Evolutionary conservation across 2,888 invertebrate genomes (phyloP), one percentile per base, ranked within the genome.

Genomic region (Sabatieria punctata): DNA sequence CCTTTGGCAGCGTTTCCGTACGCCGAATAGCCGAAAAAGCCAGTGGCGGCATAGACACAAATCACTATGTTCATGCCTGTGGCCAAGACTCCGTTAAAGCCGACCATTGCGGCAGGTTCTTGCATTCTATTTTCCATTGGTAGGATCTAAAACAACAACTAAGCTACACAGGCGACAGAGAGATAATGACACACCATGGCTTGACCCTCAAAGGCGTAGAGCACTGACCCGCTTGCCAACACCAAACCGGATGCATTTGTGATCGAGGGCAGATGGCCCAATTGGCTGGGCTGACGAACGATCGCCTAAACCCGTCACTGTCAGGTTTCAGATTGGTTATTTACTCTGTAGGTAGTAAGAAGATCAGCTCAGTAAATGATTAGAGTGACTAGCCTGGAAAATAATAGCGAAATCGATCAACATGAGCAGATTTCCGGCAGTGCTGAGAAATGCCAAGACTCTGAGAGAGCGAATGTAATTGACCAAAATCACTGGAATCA

Each of bases 111-210:
- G 63, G 80, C 76, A 0, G 85, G 85, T 2, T 77, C 78, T 62
- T 78, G 78, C 89, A 93, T 91, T 64, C 85, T 81, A 64, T 85
- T 86, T 69, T 89, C 84, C 56, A 95, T 67, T 0, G 93, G 93
- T 50, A 95, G 70, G n/a, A 91, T 80, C 84, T 85, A 63, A n/a
- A n/a, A n/a, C n/a, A n/a, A n/a, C n/a, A n/a, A n/a, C n/a, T n/a
- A n/a, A n/a, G n/a, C n/a, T n/a, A n/a, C n/a, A n/a, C n/a, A n/a
- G n/a, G n/a, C n/a, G n/a, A n/a, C n/a, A n/a, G n/a, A n/a, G n/a
- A n/a, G n/a, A n/a, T n/a, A n/a, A n/a, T 24, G 21, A 22, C 38
- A 27, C 13, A 60, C 61, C 57, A 61, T 57, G 11, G 61, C 60
- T 41, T 61, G 61, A 40, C 60, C 60, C 42, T 61, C 60, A 36